Percentiles rank a stretch among this genome's conserved stretches.
Evolutionary conservation across 2,113 vertebrate genomes (phyloP).

Genomic region (Todiramphus saurophagus): DNA sequence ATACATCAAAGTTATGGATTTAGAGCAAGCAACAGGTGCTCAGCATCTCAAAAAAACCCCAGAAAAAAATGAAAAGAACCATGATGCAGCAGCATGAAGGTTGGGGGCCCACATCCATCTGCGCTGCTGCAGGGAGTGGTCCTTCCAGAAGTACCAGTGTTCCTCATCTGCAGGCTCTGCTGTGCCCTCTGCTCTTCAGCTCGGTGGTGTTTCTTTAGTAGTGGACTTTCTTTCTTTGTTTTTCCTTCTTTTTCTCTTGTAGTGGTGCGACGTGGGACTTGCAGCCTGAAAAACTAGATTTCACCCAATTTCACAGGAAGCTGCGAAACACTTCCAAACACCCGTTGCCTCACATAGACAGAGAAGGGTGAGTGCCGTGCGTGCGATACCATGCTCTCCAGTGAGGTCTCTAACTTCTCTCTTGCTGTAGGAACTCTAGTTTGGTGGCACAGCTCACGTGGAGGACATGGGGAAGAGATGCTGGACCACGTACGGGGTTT

Average conservation of each 20-base stretch:
- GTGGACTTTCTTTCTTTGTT: background rate
- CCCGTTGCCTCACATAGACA: constrained; percentile 88
- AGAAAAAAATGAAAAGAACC: rapidly evolving
- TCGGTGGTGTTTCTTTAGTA: background rate
- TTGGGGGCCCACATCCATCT: background rate
- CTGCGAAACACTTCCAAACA: constrained; percentile 86
- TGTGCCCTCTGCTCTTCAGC: background rate
- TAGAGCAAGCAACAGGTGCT: background rate
- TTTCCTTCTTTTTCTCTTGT: background rate
- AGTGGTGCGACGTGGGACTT: constrained; percentile 96
- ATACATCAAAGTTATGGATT: background rate
- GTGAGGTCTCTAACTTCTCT: background rate
- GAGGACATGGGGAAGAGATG: background rate
- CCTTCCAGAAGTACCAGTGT: background rate
- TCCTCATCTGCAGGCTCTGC: rapidly evolving
- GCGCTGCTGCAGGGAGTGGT: background rate
- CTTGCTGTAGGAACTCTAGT: background rate
- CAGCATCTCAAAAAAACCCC: background rate
- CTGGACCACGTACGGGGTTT: rapidly evolving
- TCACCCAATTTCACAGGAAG: constrained; percentile 92
- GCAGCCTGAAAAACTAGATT: constrained; percentile 96
- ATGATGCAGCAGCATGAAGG: rapidly evolving
- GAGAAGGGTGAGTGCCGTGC: constrained; percentile 85
- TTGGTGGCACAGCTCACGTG: rapidly evolving
- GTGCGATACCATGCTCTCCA: background rate